Conservation (phyloP, 2,113 vertebrate genomes). For the Dipodomys merriami region DNA sequence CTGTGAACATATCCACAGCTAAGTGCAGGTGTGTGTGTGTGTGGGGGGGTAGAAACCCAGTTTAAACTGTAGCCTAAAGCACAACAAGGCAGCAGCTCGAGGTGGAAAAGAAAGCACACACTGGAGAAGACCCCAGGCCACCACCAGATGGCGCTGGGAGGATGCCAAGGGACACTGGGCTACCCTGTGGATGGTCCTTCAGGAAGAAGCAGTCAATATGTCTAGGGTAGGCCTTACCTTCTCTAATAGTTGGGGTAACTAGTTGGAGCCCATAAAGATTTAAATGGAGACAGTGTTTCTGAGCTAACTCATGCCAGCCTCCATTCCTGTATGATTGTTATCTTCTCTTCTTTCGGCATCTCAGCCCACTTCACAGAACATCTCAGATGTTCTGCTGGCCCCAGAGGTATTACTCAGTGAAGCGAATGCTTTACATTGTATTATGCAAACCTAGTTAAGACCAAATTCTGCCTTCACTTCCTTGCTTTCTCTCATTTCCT, state of each 20-base stretch:
- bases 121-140: background rate
- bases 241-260: background rate
- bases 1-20: background rate
- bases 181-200: background rate
- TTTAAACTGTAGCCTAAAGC: background rate
- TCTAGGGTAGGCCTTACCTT: fast-evolving
- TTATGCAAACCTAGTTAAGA: background rate
- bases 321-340: background rate
- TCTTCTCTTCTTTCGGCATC: background rate
- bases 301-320: background rate
- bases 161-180: background rate
- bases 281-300: background rate
- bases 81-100: background rate
- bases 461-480: background rate
- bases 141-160: background rate
- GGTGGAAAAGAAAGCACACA: background rate
- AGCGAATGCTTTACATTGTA: too few relatives aligned
- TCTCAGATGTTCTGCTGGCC: background rate
- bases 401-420: background rate
- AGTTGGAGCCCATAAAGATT: background rate
- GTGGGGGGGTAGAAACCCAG: fast-evolving
- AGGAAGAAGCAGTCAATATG: too few relatives aligned
- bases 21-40: too few relatives aligned
- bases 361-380: background rate
- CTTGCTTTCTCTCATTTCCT: too few relatives aligned